Percentiles rank a stretch among this genome's conserved stretches.
Evolutionary conservation across 2,797 vertebrate species (phyloP).

Genomic region (Gephyroberyx darwinii): DNA sequence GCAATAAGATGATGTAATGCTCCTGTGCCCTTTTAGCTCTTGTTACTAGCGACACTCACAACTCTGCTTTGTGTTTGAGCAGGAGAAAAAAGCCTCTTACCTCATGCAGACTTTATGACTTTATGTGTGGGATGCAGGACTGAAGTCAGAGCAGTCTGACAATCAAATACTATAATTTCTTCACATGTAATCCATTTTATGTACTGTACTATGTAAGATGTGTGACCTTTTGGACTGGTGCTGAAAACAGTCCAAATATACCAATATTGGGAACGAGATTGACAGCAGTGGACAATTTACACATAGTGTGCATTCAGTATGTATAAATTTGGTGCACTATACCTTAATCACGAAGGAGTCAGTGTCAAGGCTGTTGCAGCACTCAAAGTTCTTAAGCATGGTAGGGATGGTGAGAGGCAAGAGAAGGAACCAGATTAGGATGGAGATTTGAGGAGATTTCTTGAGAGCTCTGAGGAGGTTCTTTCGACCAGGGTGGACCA

Average conservation of each 20-base stretch:
- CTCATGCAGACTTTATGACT: no score
- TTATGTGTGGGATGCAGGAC: neutral
- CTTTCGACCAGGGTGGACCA: constrained; percentile 71
- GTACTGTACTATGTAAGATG: neutral
- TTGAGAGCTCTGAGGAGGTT: constrained; percentile 66
- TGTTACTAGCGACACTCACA: no score
- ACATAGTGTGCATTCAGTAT: neutral
- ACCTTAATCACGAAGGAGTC: constrained; percentile 54
- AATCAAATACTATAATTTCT: neutral
- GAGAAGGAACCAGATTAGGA: constrained; percentile 77
- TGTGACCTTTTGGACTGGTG: neutral
- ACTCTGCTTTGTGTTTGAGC: no score
- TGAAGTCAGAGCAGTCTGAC: neutral
- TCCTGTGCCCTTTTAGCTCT: no score
- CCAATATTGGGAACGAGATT: no score
- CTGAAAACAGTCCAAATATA: neutral
- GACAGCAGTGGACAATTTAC: no score
- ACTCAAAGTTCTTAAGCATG: constrained; percentile 69
- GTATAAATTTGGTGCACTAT: neutral
- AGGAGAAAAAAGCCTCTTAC: no score
- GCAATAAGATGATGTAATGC: no score
- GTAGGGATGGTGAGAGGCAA: constrained; percentile 70
- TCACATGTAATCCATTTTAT: neutral
- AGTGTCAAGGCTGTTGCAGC: constrained; percentile 49
- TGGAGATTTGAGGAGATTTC: constrained; percentile 67